phyloP scores from a whole-genome alignment of 2,113 vertebrate genomes.

The Seriola rivoliana region DNA sequence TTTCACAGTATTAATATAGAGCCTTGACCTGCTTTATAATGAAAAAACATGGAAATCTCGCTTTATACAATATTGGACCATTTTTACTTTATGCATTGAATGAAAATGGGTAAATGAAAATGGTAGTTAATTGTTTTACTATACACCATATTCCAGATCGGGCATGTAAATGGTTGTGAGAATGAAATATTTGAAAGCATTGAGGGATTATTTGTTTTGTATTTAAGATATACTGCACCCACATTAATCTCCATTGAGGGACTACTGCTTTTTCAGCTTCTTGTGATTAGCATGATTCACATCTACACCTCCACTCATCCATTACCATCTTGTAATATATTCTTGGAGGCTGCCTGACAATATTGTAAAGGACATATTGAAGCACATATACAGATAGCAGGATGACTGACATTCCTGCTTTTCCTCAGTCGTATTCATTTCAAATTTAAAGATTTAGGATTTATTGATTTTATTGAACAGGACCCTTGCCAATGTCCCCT shows the following conservation, averaged over 20 bases:
- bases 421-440: constrained; percentile 30
- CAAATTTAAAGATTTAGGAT: constrained; percentile 25
- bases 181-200: not conserved
- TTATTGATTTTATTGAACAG: constrained; percentile 37
- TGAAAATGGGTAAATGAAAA: not conserved
- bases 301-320: constrained; percentile 21
- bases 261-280: constrained; percentile 18
- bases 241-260: constrained; percentile 1
- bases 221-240: not conserved
- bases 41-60: no score
- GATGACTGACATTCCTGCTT: constrained; percentile 18
- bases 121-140: not conserved
- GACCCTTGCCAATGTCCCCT: not conserved
- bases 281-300: constrained; percentile 37
- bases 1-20: no score
- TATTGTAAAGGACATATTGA: constrained; percentile 25
- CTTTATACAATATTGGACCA: no score
- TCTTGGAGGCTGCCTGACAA: constrained; percentile 17
- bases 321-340: constrained; percentile 19
- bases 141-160: not conserved
- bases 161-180: not conserved
- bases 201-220: constrained; percentile 18
- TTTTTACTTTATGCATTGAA: not conserved
- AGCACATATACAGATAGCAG: not conserved
- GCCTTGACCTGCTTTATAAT: no score